Evolutionary conservation across 1,140 invertebrate genomes (phyloP), one percentile per base, ranked within the genome.

Genomic region (Drosophila truncata): DNA sequence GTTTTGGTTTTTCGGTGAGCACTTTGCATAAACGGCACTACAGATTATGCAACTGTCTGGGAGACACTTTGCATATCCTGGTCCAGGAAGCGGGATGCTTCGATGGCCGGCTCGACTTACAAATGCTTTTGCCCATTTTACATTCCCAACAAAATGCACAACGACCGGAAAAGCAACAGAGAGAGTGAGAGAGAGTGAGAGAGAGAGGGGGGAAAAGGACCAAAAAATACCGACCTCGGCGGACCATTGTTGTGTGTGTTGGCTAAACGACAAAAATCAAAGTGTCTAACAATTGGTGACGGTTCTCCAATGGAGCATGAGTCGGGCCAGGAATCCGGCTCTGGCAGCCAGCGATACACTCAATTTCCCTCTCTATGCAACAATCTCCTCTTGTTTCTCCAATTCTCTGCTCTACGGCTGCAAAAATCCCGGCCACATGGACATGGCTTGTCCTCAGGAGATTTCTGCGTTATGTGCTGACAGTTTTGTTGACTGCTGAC

Each of bases 31-130:
- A 88, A 88, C 78, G 84, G 63, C 78, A 90, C 77, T 84, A 72
- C 85, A 88, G 84, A 88, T 88, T 88, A 88, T 88, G 84, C 85
- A 88, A 90, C 85, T 88, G 85, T 90, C 84, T 88, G 81, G 70
- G 81, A 74, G 69, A 90, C 81, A 84, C 73, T 88, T 84, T 88
- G 84, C 84, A 88, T 88, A 88, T 90, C 85, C 84, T 77, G 67
- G 82, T 31, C 78, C 72, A 86, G 62, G 62, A 61, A 69, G 76
- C 60, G 74, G 42, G 67, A 58, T 71, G 64, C 67, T 71, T 71
- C 67, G 55, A 70, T 70, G 65, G 64, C 41, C 39, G 47, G 64
- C 44, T 50, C 54, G 64, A 69, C 64, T 86, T 86, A 78, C 82
- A 86, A 85, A 86, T 86, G 82, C 82, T 82, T 85, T 85, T 85